Evolutionary conservation across 2,888 invertebrate species (phyloP).

Genomic region (Lycia hirtaria): DNA sequence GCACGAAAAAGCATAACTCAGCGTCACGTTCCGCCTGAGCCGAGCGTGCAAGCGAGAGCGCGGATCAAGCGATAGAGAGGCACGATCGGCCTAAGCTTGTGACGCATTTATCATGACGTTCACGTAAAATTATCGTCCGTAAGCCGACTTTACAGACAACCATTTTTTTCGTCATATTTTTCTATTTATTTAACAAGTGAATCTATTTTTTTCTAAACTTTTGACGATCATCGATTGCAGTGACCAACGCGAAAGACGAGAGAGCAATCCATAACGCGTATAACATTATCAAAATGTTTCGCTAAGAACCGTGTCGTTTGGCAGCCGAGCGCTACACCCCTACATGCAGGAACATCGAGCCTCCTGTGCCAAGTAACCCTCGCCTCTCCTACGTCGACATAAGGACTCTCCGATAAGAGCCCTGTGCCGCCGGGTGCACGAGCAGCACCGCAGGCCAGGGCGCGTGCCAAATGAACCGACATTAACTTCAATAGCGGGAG

Average conservation of each 20-base stretch:
- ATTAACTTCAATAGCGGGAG: conserved; percentile 51
- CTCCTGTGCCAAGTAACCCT: not conserved
- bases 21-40: too few relatives aligned
- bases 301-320: conserved; percentile 50
- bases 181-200: too few relatives aligned
- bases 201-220: too few relatives aligned
- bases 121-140: too few relatives aligned
- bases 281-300: conserved; percentile 49
- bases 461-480: conserved; percentile 58
- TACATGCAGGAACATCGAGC: not conserved
- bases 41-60: too few relatives aligned
- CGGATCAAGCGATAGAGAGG: too few relatives aligned
- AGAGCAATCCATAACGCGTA: conserved; percentile 36
- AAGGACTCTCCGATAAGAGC: not conserved
- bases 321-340: conserved; percentile 32
- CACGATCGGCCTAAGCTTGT: too few relatives aligned
- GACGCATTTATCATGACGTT: too few relatives aligned
- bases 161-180: too few relatives aligned
- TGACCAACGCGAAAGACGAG: conserved; percentile 2
- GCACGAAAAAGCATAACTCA: too few relatives aligned
- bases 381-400: conserved; percentile 12
- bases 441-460: conserved; percentile 25
- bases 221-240: not conserved
- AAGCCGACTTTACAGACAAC: too few relatives aligned
- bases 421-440: conserved; percentile 18